A percentile compares a stretch with the other conserved stretches of the same genome.
Conservation (phyloP, 2,888 invertebrate genomes). For the Mimumesa dahlbomi region DNA sequence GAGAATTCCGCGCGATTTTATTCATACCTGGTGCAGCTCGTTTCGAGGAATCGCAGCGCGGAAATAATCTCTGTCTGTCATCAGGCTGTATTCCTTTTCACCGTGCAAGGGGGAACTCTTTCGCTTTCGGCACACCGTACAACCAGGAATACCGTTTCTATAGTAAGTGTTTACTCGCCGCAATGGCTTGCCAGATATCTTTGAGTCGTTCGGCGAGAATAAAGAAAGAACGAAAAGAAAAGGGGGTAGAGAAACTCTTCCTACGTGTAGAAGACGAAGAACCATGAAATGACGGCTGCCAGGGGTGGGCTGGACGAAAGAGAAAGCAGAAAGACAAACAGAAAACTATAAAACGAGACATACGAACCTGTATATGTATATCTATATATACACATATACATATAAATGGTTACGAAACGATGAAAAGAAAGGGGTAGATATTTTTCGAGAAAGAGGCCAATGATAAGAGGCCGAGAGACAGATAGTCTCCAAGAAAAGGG, state of each 20-base stretch:
- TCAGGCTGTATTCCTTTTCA: constrained; percentile 34
- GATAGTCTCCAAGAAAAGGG: not conserved
- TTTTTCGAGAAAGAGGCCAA: not conserved
- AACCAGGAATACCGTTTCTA: constrained; percentile 15
- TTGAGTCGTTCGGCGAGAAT: constrained; percentile 27
- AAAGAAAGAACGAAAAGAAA: constrained; percentile 15
- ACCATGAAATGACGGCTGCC: no score
- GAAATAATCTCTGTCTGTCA: constrained; percentile 44
- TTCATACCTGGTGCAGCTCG: constrained; percentile 26
- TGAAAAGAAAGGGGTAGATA: not conserved
- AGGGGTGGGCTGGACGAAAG: no score
- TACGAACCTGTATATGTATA: no score
- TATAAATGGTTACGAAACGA: constrained; percentile 2
- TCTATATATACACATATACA: no score
- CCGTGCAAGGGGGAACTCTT: constrained; percentile 4
- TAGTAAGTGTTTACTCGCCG: constrained; percentile 45
- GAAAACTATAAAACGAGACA: no score
- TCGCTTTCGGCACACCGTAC: constrained; percentile 9
- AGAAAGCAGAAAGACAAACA: no score
- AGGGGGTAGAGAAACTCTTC: not conserved
- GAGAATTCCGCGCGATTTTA: constrained; percentile 24
- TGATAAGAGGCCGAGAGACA: constrained; percentile 18
- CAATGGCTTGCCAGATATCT: constrained; percentile 33
- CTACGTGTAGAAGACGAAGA: no score
- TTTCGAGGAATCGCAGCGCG: constrained; percentile 40